These are phyloP conservation scores for Noctua janthina DNA, from an alignment of 2,888 invertebrate species.

Conservation along the genomic window DNA sequence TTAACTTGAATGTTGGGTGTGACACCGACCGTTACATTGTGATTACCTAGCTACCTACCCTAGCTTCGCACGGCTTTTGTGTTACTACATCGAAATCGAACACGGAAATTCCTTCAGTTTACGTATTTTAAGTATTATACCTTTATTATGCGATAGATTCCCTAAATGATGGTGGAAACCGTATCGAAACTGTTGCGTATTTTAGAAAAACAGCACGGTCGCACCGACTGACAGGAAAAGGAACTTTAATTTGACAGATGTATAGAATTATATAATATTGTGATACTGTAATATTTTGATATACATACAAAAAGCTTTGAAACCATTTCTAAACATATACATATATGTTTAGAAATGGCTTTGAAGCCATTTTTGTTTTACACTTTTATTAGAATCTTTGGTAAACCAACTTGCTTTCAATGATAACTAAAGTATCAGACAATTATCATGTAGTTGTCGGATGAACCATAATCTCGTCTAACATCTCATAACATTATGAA, in stretches of 20 bases:
- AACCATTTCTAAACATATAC: too few species aligned
- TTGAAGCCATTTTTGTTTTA: too few species aligned
- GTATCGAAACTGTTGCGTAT: background rate
- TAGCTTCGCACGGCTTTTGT: background rate
- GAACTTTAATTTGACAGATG: background rate
- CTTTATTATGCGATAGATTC: background rate
- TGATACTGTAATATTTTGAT: too few species aligned
- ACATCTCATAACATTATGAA: background rate
- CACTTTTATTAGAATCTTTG: background rate
- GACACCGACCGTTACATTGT: conserved; percentile 41
- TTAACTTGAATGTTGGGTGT: conserved; percentile 44
- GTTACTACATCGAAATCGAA: background rate
- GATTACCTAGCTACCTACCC: background rate
- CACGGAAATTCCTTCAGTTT: background rate
- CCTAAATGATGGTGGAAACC: background rate
- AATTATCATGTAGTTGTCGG: background rate
- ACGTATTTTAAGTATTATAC: background rate
- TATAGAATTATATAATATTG: too few species aligned
- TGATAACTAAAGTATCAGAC: background rate
- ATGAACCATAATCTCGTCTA: background rate
- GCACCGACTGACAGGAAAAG: background rate
- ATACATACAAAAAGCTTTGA: too few species aligned
- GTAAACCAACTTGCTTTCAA: background rate
- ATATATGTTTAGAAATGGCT: too few species aligned
- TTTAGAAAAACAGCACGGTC: background rate